A percentile compares a stretch with the other conserved stretches of the same genome.
Conservation (phyloP, 1,140 invertebrate species). For the Agrypnia vestita region DNA sequence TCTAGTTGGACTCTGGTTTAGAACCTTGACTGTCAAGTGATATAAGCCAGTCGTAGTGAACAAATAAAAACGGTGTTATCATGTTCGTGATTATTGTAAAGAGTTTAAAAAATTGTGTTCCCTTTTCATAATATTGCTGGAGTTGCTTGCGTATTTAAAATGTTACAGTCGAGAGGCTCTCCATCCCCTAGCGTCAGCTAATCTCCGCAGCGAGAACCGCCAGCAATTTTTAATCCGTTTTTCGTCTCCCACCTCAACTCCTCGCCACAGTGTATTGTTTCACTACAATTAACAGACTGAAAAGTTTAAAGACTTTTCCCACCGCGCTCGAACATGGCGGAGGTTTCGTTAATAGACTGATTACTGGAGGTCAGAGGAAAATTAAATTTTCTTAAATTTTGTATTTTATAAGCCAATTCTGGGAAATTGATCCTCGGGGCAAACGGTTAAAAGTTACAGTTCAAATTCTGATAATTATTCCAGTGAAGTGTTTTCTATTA, state of each 20-base stretch:
- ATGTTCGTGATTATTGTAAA: background rate
- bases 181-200: background rate
- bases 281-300: constrained; percentile 1
- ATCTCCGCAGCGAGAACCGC: too few relatives aligned
- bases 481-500: background rate
- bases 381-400: constrained; percentile 19
- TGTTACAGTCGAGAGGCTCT: background rate
- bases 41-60: too few relatives aligned
- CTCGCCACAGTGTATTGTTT: background rate
- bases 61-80: background rate
- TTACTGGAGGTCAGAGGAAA: constrained; percentile 19
- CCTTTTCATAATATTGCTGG: background rate
- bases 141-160: background rate
- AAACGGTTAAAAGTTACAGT: background rate
- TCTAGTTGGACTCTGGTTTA: background rate
- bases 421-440: constrained; percentile 4
- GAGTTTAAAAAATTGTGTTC: background rate
- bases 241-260: background rate
- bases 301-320: background rate
- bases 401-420: constrained; percentile 22
- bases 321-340: background rate
- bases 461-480: too few relatives aligned
- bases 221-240: too few relatives aligned
- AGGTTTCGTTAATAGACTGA: background rate
- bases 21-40: background rate